Evolutionary conservation across 2,113 vertebrate genomes (phyloP).

Genomic region (Tylochromis polylepis): DNA sequence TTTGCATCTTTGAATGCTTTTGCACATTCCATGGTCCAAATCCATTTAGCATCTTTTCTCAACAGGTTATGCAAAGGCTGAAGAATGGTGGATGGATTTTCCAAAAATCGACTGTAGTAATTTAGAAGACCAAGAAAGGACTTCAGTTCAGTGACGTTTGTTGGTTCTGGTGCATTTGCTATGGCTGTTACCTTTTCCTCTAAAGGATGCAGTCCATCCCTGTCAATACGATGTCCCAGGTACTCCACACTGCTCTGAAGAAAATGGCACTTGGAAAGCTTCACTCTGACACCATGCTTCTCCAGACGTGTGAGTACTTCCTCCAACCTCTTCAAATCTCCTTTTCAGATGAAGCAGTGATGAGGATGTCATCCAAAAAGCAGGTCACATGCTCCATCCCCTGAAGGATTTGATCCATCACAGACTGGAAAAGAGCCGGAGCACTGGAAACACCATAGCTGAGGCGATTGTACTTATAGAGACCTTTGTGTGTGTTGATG

Average conservation of each 20-base stretch:
- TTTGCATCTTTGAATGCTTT: not conserved
- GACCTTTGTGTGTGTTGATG: not conserved
- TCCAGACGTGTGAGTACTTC: no score
- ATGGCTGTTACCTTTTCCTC: not conserved
- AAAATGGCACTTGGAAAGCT: no score
- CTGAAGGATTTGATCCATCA: no score
- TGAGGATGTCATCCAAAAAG: no score
- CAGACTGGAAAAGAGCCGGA: no score
- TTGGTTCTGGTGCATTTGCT: not conserved
- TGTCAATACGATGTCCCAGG: no score
- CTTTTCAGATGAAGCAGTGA: no score
- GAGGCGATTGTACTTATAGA: not conserved
- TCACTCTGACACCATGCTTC: no score
- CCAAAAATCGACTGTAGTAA: not conserved
- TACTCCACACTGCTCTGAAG: no score
- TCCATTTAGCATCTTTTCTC: not conserved
- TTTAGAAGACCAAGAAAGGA: not conserved
- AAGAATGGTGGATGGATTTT: accelerated
- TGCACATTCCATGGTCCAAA: not conserved
- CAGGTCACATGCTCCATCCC: no score
- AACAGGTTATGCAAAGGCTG: not conserved
- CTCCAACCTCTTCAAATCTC: no score
- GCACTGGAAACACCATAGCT: no score
- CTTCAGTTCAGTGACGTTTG: accelerated
- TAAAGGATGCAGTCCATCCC: not conserved